phyloP scores from a whole-genome alignment of 2,113 vertebrate genomes.

The Lynx canadensis region DNA sequence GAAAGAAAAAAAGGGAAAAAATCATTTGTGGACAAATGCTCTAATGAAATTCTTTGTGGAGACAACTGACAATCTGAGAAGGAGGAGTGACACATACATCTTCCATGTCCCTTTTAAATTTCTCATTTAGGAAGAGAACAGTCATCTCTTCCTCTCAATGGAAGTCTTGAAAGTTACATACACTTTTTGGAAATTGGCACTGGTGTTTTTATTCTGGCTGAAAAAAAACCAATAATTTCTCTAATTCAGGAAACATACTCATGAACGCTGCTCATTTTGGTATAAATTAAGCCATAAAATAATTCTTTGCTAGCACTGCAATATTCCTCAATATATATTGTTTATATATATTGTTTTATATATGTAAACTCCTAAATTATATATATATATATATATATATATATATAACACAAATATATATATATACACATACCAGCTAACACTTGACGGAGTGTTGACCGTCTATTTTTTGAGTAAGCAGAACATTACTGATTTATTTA shows the following conservation, averaged over 20 bases:
- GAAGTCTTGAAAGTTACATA: not conserved
- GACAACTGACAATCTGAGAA: not conserved
- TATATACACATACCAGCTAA: not conserved
- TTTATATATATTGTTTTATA: no score
- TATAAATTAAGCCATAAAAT: not conserved
- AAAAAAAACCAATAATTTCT: not conserved
- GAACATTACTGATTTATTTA: constrained; percentile 50
- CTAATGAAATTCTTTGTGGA: constrained; percentile 26
- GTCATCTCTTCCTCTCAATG: not conserved
- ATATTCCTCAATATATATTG: not conserved
- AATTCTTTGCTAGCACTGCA: not conserved
- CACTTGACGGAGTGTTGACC: constrained; percentile 64
- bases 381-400: not conserved
- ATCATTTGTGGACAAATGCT: constrained; percentile 37
- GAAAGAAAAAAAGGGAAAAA: not conserved
- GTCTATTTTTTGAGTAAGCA: constrained; percentile 53
- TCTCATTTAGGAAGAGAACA: not conserved
- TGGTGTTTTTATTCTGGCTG: not conserved
- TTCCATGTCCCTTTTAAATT: not conserved
- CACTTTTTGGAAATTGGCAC: not conserved
- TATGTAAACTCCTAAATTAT: no score
- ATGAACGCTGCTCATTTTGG: not conserved
- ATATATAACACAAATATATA: not conserved
- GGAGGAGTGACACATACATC: not conserved
- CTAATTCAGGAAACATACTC: not conserved